Evolutionary conservation across 2,888 invertebrate species (phyloP).

Genomic region (Lobophora halterata): DNA sequence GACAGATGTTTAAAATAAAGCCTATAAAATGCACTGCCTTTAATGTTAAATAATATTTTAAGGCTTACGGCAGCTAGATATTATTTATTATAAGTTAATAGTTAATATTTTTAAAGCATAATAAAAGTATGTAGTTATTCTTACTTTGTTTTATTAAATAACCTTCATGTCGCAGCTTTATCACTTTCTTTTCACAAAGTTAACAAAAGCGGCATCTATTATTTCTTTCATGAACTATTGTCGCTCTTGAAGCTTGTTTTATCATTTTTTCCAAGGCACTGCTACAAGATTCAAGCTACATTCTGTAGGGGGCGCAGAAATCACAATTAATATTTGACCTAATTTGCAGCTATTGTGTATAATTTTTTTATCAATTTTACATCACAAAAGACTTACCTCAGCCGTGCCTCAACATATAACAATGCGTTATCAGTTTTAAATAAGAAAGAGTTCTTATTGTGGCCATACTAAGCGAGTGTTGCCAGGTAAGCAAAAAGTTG

Average conservation of each 20-base stretch:
- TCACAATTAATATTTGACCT: conserved; percentile 1
- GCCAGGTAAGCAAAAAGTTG: conserved; percentile 8
- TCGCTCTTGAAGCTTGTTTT: neutral
- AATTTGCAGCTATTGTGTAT: conserved; percentile 1
- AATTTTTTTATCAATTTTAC: too few relatives aligned
- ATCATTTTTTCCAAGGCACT: neutral
- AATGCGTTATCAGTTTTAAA: too few relatives aligned
- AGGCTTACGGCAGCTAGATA: conserved; percentile 46
- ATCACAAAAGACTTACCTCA: too few relatives aligned
- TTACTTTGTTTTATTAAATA: conserved; percentile 13
- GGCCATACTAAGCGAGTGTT: too few relatives aligned
- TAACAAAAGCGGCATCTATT: neutral
- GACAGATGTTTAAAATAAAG: conserved; percentile 10
- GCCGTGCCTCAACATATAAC: too few relatives aligned
- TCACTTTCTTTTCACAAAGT: neutral
- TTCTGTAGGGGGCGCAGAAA: conserved; percentile 34
- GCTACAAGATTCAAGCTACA: neutral
- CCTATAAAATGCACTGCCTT: conserved; percentile 48
- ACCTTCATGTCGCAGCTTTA: too few relatives aligned
- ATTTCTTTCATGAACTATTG: neutral
- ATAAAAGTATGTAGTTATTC: conserved; percentile 48
- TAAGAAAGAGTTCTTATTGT: too few relatives aligned
- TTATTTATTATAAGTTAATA: conserved; percentile 45
- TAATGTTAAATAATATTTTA: conserved; percentile 30
- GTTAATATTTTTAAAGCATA: conserved; percentile 55